Evolutionary conservation across 2,797 vertebrate species (phyloP), one percentile per base, ranked within the genome.

Genomic region (Prionace glauca): DNA sequence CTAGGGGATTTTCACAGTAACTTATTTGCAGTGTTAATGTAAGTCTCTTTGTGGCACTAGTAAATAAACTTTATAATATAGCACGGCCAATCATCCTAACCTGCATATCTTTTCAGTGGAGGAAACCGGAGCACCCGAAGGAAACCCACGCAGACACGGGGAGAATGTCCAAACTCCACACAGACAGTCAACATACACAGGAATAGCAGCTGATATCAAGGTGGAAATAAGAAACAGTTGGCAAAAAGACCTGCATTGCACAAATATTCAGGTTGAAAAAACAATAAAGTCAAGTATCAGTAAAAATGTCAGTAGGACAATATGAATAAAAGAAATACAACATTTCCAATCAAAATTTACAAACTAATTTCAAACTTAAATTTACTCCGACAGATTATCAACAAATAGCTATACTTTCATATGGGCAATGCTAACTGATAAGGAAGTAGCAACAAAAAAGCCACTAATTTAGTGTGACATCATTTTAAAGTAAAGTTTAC

Each of bases 191-290:
- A 60, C 22, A n/a, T 92, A 62, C 90, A 62, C 18, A 67, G 90
- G n/a, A 92, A 92, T 41, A 67, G 60, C 90, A 92, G 20, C 87
- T 92, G 32, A 67, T 67, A 92, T 67, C 60, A 92, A 65, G n/a
- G 65, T 92, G 62, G 62, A n/a, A 67, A 67, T 92, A 24, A 67
- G 60, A 91, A 91, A 65, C 26, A 22, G 60, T 92, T 67, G 32
- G 62, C 32, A 41, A 67, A 67, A 60, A 90, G 67, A 67, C 32
- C n/a, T 92, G 90, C 62, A 92, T 20, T 92, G 90, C 62, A 67
- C 62, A 67, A 92, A 92, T 8, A 92, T n/a, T 67, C 22, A 92
- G 90, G 62, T 67, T 18, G 16, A 92, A 92, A 36, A n/a, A 92
- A 29, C 88, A 88, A 88, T 29, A 91, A 91, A n/a, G 90, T 92